Evolutionary conservation across 2,113 vertebrate species (phyloP).

Genomic region (Eleginops maclovinus): DNA sequence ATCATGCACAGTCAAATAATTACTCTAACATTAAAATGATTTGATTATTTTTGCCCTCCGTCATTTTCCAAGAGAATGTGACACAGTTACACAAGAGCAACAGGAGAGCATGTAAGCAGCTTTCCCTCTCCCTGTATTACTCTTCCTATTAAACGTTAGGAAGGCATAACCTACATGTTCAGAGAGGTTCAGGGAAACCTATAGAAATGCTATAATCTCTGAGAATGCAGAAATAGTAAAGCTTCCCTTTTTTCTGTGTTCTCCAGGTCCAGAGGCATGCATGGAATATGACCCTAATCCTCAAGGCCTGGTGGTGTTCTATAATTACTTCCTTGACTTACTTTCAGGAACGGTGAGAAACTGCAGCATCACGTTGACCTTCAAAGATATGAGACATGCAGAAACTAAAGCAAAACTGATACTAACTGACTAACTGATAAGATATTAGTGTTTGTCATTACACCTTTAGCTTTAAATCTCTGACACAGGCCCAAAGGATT

Average conservation of each 20-base stretch:
- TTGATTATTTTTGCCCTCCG: neutral
- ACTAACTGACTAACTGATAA: too few relatives aligned
- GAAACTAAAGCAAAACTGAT: neutral
- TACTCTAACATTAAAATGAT: neutral
- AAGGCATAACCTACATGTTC: neutral
- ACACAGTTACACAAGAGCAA: neutral
- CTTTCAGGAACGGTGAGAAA: constrained; percentile 88
- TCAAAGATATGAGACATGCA: neutral
- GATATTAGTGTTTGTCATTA: neutral
- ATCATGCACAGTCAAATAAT: neutral
- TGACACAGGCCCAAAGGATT: neutral
- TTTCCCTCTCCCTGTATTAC: neutral
- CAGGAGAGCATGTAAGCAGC: neutral
- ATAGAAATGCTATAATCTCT: neutral
- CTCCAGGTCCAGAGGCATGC: constrained; percentile 69
- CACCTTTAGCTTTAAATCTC: neutral
- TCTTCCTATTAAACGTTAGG: neutral
- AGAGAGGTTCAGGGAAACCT: neutral
- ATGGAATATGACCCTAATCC: constrained; percentile 77
- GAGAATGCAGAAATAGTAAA: constrained; percentile 1
- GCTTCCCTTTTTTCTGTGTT: constrained; percentile 4
- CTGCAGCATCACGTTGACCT: neutral
- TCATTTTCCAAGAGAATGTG: neutral
- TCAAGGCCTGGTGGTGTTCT: constrained; percentile 77
- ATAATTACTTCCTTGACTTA: constrained; percentile 85